Evolutionary conservation across 2,113 vertebrate genomes (phyloP).

Genomic region (Calyptommatus sinebrachiatus): DNA sequence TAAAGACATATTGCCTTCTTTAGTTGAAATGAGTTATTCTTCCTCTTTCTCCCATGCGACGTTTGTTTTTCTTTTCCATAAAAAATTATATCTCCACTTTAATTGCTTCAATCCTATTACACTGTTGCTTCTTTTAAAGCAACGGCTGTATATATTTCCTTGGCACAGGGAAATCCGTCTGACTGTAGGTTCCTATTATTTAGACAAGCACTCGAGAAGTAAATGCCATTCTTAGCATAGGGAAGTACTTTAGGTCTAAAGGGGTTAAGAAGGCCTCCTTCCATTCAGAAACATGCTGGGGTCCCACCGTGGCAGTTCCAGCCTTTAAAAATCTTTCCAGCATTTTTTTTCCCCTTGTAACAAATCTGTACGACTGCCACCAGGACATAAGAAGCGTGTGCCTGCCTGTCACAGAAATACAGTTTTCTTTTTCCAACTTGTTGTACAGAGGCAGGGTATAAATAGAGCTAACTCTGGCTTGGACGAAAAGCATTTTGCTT

Average conservation of each 20-base stretch:
- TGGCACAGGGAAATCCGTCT: slow-evolving; percentile 61
- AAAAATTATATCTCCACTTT: slow-evolving; percentile 61
- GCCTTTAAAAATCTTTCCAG: slow-evolving; percentile 85
- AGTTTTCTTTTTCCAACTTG: slow-evolving; percentile 77
- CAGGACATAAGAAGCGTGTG: slow-evolving; percentile 79
- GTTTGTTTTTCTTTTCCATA: slow-evolving; percentile 16
- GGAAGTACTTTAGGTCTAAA: slow-evolving; percentile 76
- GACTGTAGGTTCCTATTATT: slow-evolving; percentile 53
- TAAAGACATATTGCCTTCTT: slow-evolving; percentile 31
- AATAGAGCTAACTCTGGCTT: slow-evolving; percentile 75
- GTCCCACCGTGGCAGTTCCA: slow-evolving; percentile 85
- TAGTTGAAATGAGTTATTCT: slow-evolving; percentile 50
- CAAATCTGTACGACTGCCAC: slow-evolving; percentile 82
- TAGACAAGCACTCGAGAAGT: slow-evolving; percentile 68
- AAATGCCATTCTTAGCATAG: slow-evolving; percentile 75
- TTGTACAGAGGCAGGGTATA: slow-evolving; percentile 76
- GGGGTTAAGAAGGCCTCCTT: slow-evolving; percentile 88
- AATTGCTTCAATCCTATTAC: slow-evolving; percentile 68
- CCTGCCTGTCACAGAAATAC: slow-evolving; percentile 77
- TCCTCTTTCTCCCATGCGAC: slow-evolving; percentile 10
- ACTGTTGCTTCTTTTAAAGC: slow-evolving; percentile 54
- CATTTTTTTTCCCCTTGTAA: slow-evolving; percentile 72
- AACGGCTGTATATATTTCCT: slow-evolving; percentile 60
- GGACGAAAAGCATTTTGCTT: slow-evolving; percentile 70
- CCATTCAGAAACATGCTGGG: slow-evolving; percentile 89